Base-by-base conservation (phyloP, 1,140 invertebrate species). In the Panagrolaimus sp. region DNA sequence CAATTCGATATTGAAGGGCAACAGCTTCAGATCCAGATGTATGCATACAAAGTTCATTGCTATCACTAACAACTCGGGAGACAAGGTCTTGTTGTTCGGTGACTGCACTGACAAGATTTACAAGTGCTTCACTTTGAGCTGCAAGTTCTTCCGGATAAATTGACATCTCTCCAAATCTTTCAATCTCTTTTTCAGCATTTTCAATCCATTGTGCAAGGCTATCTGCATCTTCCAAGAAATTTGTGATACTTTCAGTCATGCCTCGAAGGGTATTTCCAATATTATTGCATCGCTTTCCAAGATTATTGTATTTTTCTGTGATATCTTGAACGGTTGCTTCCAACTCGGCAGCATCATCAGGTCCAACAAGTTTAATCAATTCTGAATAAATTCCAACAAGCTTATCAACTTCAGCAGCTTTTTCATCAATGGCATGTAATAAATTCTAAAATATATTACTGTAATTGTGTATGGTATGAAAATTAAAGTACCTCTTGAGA, bases 181-280 rank as follows among this genome's bases (percentile, higher is more conserved):
- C 87, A 0, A 96, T 84, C 69, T 90, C 86, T n/a, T 88, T 87
- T 80, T 94, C 91, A 88, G 92, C 92, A 71, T 86, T 87, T 78
- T 94, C 91, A 90, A 96, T 93, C 93, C 93, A 96, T 0, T 89
- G 90, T 44, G 92, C 89, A 1, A 96, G 84, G 90, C 1, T 94
- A 85, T 78, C 90, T 12, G 28, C 52, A 28, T 58, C 52, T 24
- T 58, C 52, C 10, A 58, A 10, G 28, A 58, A 58, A n/a, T 58
- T 28, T 26, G 21, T 21, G 17, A 58, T 58, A 91, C 76, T 58
- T 21, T 21, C 21, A 94, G 91, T 12, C 92, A 69, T 69, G 17
- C 32, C 28, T 5, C 14, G 43, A 65, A 78, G 58, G 17, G 70
- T 48, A 10, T 70, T 44, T 8, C 76, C 79, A 38, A 73, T 67